Evolutionary conservation across 2,888 invertebrate species (phyloP).

Genomic region (Agriotes lineatus): DNA sequence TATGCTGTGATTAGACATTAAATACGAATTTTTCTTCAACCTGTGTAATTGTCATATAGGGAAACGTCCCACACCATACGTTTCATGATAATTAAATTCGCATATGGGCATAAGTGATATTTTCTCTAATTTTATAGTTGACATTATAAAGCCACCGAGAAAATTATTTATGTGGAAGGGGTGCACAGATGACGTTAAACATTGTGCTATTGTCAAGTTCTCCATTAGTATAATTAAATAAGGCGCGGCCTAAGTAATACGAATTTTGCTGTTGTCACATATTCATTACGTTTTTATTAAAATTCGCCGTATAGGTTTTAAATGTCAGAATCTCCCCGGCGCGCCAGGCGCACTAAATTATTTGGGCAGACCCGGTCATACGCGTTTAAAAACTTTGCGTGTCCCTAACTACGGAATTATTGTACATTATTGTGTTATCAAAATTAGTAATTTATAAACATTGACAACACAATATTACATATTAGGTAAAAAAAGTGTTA

Average conservation of each 20-base stretch:
- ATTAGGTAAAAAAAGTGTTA: slow-evolving; percentile 43
- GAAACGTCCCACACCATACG: too few species aligned
- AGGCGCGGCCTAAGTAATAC: slow-evolving; percentile 32
- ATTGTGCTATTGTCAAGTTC: slow-evolving; percentile 22
- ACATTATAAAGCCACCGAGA: slow-evolving; percentile 4
- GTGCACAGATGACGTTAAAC: slow-evolving; percentile 24
- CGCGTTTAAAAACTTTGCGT: slow-evolving; percentile 21
- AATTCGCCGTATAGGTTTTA: slow-evolving; percentile 17
- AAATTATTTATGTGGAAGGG: slow-evolving; percentile 22
- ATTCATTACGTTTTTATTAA: slow-evolving; percentile 32
- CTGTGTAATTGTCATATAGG: too few species aligned
- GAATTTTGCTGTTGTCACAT: slow-evolving; percentile 34
- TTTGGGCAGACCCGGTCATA: not conserved
- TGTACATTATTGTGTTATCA: slow-evolving; percentile 34
- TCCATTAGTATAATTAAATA: slow-evolving; percentile 41
- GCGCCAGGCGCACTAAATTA: not conserved
- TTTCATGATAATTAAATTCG: not conserved
- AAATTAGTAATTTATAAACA: slow-evolving; percentile 42
- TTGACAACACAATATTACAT: slow-evolving; percentile 40
- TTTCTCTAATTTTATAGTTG: slow-evolving; percentile 4
- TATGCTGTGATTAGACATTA: too few species aligned
- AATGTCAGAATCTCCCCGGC: not conserved
- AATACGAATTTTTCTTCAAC: too few species aligned
- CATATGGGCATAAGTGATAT: not conserved
- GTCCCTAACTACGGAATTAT: slow-evolving; percentile 20